A percentile compares a stretch with the other conserved stretches of the same genome.
Conservation (phyloP, 2,113 vertebrate species). For the Mustela nigripes region DNA sequence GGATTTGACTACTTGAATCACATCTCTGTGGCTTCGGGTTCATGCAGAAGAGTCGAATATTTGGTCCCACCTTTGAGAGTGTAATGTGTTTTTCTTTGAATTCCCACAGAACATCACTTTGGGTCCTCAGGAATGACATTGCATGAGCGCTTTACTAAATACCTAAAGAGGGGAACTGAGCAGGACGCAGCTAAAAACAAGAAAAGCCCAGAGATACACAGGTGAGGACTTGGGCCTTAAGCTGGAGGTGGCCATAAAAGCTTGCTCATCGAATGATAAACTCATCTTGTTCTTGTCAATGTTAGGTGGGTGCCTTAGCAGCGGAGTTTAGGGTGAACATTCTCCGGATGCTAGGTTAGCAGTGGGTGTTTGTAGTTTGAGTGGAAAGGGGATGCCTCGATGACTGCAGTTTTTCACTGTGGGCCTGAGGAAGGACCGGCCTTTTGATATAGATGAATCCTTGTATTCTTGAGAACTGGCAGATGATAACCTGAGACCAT, state of each 20-base stretch:
- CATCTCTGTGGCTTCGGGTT: conserved; percentile 17
- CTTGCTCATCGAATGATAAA: background rate
- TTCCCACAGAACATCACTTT: conserved; percentile 95
- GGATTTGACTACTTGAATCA: background rate
- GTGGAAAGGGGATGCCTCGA: background rate
- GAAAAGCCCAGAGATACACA: conserved; percentile 99
- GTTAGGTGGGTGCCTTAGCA: background rate
- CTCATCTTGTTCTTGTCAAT: background rate
- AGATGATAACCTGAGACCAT: background rate
- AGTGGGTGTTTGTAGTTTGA: background rate
- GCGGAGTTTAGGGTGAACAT: background rate
- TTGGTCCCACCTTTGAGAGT: background rate
- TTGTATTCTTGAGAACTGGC: background rate
- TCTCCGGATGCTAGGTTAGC: background rate
- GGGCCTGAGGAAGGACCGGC: background rate
- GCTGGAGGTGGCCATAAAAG: background rate
- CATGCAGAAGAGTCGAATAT: background rate
- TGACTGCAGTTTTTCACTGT: background rate
- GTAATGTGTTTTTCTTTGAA: conserved; percentile 63
- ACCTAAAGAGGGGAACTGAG: conserved; percentile 96
- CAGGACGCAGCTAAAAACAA: conserved; percentile 96
- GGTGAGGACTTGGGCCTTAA: conserved; percentile 87
- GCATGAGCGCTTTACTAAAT: conserved; percentile 98
- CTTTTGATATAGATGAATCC: background rate
- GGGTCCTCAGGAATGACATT: conserved; percentile 95